phyloP scores from a whole-genome alignment of 2,113 vertebrate genomes.

The Hipposideros armiger region DNA sequence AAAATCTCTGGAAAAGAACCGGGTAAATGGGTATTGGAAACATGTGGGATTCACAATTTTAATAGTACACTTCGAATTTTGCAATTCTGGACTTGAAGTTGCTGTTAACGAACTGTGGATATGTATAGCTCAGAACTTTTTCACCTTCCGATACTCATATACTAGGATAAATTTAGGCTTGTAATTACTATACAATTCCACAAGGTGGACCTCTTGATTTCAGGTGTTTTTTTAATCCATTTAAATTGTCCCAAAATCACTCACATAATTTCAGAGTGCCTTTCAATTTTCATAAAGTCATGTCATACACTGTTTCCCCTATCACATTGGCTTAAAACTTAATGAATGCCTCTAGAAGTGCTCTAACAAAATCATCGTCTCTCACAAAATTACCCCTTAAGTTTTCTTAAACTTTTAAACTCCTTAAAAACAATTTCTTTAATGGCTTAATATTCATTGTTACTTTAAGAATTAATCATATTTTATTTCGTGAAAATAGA shows the following conservation, averaged over 20 bases:
- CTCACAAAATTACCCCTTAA: constrained; percentile 22
- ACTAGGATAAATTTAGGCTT: not conserved
- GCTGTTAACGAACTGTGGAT: not conserved
- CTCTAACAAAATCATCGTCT: not conserved
- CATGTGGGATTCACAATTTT: not conserved
- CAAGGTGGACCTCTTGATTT: constrained; percentile 81
- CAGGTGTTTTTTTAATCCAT: not conserved
- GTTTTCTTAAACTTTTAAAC: not conserved
- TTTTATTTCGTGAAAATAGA: constrained; percentile 38
- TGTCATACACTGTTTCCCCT: not conserved
- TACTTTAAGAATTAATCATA: not conserved
- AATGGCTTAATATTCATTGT: not conserved
- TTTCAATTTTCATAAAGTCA: not conserved
- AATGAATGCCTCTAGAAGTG: not conserved
- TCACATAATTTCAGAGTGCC: constrained; percentile 1
- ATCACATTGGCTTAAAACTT: not conserved
- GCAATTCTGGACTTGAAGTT: not conserved
- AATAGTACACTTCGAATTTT: not conserved
- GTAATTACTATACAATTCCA: constrained; percentile 74
- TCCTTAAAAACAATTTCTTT: constrained; percentile 22
- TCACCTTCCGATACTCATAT: not conserved
- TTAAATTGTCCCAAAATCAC: not conserved
- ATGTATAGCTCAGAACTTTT: not conserved
- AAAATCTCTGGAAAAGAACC: not conserved
- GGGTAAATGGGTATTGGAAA: not conserved